Percentiles rank a stretch among this genome's conserved stretches.
Evolutionary conservation across 2,888 invertebrate genomes (phyloP).

Genomic region (Papilio gigon): DNA sequence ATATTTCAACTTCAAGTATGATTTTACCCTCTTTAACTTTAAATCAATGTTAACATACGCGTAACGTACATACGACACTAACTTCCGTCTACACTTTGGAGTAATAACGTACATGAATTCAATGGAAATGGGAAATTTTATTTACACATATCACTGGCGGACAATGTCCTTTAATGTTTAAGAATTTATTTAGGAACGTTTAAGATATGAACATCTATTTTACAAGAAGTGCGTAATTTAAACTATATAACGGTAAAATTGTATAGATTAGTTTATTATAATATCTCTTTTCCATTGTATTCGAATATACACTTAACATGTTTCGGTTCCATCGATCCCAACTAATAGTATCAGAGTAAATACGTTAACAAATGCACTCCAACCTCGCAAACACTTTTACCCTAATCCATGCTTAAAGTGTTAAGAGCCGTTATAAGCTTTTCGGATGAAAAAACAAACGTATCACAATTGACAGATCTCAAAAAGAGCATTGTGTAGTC

Average conservation of each 20-base stretch:
- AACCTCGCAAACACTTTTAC: constrained; percentile 52
- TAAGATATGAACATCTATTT: no score
- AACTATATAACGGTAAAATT: no score
- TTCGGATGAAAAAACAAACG: constrained; percentile 58
- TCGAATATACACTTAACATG: neutral
- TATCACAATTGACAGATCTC: constrained; percentile 77
- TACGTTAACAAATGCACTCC: constrained; percentile 30
- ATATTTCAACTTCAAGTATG: constrained; percentile 24
- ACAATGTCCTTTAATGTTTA: no score
- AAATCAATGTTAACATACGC: neutral
- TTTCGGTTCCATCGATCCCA: neutral
- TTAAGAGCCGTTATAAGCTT: constrained; percentile 68
- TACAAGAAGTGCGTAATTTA: no score
- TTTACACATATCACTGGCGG: no score
- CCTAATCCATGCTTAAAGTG: constrained; percentile 61
- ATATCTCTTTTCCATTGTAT: no score
- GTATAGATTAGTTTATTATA: no score
- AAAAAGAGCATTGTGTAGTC: constrained; percentile 61
- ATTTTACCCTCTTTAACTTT: constrained; percentile 3
- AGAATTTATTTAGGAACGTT: no score
- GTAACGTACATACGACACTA: neutral
- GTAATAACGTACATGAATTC: neutral
- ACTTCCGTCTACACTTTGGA: neutral
- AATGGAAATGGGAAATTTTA: no score
- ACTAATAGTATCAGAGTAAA: constrained; percentile 27